Conservation (phyloP, 2,113 vertebrate species). For the Athene noctua region DNA sequence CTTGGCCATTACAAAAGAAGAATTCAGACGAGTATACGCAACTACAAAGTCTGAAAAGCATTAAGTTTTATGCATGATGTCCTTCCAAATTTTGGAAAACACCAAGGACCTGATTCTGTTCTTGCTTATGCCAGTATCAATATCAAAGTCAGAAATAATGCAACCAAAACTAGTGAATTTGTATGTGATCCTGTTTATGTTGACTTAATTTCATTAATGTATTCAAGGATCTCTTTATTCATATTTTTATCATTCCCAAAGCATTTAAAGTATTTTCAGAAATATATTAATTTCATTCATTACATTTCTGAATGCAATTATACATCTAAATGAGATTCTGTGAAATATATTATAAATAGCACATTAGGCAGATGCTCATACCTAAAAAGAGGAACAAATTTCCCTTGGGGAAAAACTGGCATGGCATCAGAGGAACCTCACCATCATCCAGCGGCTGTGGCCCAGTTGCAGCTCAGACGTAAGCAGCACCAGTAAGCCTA, state of each 20-base stretch:
- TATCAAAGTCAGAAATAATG: background rate
- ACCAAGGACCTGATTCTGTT: background rate
- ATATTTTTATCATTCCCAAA: background rate
- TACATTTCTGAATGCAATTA: background rate
- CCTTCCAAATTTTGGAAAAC: constrained; percentile 55
- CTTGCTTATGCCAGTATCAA: background rate
- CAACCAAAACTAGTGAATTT: background rate
- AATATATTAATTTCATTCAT: background rate
- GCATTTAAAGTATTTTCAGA: background rate
- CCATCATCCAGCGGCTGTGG: background rate
- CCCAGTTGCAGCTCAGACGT: background rate
- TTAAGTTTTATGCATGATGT: constrained; percentile 31
- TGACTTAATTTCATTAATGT: background rate
- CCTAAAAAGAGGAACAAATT: background rate
- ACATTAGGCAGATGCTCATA: background rate
- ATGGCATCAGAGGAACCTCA: background rate
- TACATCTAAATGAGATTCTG: background rate
- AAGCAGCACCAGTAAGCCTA: background rate
- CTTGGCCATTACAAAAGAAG: constrained; percentile 53
- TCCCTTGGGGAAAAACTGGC: background rate
- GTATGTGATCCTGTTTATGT: background rate
- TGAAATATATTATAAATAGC: background rate
- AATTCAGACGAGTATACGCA: background rate
- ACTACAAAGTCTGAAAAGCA: constrained; percentile 28
- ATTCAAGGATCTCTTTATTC: background rate